phyloP scores from a whole-genome alignment of 1,140 invertebrate genomes.

The Latrodectus geometricus region DNA sequence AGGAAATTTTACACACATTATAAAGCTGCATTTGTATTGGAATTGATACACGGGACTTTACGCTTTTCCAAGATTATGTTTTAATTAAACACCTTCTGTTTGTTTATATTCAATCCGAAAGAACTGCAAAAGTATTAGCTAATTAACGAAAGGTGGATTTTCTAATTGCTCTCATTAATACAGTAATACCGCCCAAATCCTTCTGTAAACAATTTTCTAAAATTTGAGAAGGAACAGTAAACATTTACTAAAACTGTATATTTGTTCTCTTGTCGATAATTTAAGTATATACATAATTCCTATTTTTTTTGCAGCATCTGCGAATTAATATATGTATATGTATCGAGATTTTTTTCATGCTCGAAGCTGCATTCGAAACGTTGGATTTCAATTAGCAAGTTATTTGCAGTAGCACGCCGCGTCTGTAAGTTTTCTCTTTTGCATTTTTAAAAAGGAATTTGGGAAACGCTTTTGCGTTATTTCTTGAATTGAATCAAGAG shows the following conservation, averaged over 20 bases:
- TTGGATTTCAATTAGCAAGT: conserved; percentile 61
- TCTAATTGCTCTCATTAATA: conserved; percentile 61
- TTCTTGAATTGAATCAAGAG: conserved; percentile 58
- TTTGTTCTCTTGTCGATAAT: conserved; percentile 58
- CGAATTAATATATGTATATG: conserved; percentile 21
- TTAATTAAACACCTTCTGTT: conserved; percentile 59
- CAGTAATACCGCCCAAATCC: conserved; percentile 55
- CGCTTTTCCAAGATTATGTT: conserved; percentile 56
- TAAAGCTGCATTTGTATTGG: conserved; percentile 52
- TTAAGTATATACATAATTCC: conserved; percentile 61
- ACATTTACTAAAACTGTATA: conserved; percentile 61
- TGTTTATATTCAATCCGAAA: conserved; percentile 49
- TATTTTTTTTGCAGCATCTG: conserved; percentile 32
- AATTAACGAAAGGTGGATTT: conserved; percentile 59
- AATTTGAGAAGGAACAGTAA: conserved; percentile 43
- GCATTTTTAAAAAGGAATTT: conserved; percentile 59
- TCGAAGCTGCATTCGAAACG: conserved; percentile 46
- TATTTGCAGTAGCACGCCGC: conserved; percentile 53
- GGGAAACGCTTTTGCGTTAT: conserved; percentile 53
- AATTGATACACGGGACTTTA: conserved; percentile 41
- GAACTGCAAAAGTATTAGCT: conserved; percentile 60
- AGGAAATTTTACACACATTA: conserved; percentile 26
- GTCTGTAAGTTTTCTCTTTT: conserved; percentile 37
- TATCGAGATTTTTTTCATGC: conserved; percentile 25
- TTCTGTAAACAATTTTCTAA: conserved; percentile 59